phyloP scores from a whole-genome alignment of 2,113 vertebrate genomes.

The Ammospiza caudacuta region DNA sequence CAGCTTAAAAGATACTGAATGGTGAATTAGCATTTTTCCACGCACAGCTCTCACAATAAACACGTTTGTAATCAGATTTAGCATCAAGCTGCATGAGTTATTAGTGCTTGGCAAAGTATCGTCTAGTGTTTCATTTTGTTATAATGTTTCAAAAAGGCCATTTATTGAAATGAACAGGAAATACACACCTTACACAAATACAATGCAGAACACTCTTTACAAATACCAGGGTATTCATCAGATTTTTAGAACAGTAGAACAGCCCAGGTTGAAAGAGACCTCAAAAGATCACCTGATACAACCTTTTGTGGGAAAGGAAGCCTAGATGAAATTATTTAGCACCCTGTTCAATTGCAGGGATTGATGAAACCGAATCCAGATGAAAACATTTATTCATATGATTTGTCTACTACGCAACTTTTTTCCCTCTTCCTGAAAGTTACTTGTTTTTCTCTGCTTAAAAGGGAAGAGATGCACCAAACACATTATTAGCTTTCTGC shows the following conservation, averaged over 20 bases:
- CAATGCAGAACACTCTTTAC: neutral
- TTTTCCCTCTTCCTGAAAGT: neutral
- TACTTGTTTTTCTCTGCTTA: neutral
- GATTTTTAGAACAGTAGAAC: neutral
- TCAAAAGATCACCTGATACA: neutral
- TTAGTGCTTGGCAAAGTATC: constrained; percentile 22
- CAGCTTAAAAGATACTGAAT: constrained; percentile 29
- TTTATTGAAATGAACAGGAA: constrained; percentile 18
- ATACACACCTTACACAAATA: constrained; percentile 1
- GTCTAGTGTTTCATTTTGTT: constrained; percentile 10
- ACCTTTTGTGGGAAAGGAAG: neutral
- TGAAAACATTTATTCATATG: neutral
- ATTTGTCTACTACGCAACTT: neutral
- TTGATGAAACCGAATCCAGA: neutral
- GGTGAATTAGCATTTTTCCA: constrained; percentile 38
- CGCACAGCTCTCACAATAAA: constrained; percentile 1
- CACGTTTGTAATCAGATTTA: constrained; percentile 42
- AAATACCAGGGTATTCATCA: neutral
- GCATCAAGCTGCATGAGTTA: neutral
- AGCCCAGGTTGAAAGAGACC: neutral
- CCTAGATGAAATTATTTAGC: neutral
- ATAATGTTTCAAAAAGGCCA: neutral
- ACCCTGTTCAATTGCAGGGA: neutral
- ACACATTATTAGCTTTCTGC: neutral
- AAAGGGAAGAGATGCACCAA: neutral